A percentile compares a stretch with the other conserved stretches of the same genome.
These are phyloP conservation scores for Drosophila bipectinata DNA, from an alignment of 1,140 invertebrate species.

Conservation along the genomic window DNA sequence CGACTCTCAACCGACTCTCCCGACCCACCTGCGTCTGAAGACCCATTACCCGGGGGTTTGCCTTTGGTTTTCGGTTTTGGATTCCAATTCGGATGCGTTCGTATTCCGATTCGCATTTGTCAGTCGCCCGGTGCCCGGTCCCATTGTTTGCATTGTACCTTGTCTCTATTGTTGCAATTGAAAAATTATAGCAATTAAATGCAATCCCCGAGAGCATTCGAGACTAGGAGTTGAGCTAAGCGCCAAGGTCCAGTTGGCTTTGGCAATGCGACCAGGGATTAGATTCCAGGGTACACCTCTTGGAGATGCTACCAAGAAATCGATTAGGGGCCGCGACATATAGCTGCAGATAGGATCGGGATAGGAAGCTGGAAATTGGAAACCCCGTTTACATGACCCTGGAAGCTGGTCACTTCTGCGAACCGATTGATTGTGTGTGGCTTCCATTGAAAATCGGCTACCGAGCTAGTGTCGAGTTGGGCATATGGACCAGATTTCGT, in stretches of 20 bases:
- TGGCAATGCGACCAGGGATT: constrained; percentile 21
- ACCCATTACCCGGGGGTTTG: too few species aligned
- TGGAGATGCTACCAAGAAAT: constrained; percentile 19
- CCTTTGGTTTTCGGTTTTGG: constrained; percentile 33
- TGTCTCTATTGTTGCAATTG: constrained; percentile 69
- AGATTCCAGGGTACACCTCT: neutral
- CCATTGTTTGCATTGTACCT: constrained; percentile 53
- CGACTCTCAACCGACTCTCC: constrained; percentile 20
- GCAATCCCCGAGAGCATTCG: constrained; percentile 27
- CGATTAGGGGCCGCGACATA: constrained; percentile 1
- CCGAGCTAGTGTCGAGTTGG: constrained; percentile 9
- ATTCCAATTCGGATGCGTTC: constrained; percentile 49
- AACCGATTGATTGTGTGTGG: constrained; percentile 47
- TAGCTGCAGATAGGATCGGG: constrained; percentile 2
- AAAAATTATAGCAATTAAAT: constrained; percentile 78
- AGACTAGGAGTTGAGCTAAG: neutral
- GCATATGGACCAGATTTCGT: constrained; percentile 10
- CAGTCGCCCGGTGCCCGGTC: neutral
- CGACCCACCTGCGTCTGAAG: too few species aligned
- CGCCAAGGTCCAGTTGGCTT: constrained; percentile 52
- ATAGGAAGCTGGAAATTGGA: neutral
- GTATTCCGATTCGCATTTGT: constrained; percentile 50
- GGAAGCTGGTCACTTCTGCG: constrained; percentile 21
- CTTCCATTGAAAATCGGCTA: constrained; percentile 52
- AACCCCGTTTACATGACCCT: neutral